phyloP scores from a whole-genome alignment of 2,113 vertebrate genomes.

The Spheniscus mendiculus region DNA sequence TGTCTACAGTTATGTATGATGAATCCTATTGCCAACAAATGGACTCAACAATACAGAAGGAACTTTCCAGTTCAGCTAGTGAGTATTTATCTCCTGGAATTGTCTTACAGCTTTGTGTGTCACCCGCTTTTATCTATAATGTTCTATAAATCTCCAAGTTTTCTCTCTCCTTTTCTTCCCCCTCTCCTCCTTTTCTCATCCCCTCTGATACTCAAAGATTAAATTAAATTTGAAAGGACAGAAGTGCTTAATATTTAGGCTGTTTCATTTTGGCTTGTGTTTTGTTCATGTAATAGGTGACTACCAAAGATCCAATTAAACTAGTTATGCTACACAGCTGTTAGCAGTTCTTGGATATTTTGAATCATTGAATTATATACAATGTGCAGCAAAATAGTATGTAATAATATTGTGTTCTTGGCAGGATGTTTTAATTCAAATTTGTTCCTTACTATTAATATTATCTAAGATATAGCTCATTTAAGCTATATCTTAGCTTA shows the following conservation, averaged over 20 bases:
- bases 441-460: background rate
- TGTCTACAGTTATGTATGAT: background rate
- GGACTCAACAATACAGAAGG: background rate
- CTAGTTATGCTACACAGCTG: background rate
- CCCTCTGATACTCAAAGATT: background rate
- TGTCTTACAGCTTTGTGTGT: background rate
- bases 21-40: background rate
- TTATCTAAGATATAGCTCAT: background rate
- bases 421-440: background rate
- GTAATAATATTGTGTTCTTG: background rate
- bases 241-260: background rate
- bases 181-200: background rate
- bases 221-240: background rate
- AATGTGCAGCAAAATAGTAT: background rate
- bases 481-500: background rate
- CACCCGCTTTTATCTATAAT: background rate
- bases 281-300: background rate
- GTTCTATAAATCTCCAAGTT: background rate
- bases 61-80: background rate
- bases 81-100: background rate
- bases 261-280: background rate
- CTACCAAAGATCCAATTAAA: background rate
- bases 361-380: background rate
- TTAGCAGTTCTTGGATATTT: background rate
- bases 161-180: background rate